These are phyloP conservation scores for Hemichromis elongatus DNA, from an alignment of 2,113 vertebrate genomes.

Conservation along the genomic window DNA sequence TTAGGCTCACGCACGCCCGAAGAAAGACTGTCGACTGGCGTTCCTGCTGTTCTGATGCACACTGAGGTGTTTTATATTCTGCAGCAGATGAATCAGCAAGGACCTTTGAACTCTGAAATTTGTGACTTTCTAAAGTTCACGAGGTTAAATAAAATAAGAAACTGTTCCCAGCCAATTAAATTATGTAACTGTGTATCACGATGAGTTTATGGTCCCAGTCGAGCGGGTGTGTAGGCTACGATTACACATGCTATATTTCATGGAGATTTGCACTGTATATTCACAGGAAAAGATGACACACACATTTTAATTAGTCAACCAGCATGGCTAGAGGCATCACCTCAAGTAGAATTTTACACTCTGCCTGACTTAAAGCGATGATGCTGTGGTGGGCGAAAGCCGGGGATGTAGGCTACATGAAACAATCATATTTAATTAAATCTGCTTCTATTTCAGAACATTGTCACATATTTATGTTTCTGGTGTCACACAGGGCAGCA, in stretches of 20 bases:
- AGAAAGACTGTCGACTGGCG: neutral
- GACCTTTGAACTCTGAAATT: neutral
- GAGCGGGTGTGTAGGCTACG: neutral
- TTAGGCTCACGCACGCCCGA: neutral
- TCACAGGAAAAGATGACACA: neutral
- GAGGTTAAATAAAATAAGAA: neutral
- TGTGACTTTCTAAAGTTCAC: neutral
- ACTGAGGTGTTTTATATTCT: neutral
- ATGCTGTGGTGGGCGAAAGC: neutral
- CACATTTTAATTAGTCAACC: neutral
- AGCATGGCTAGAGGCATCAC: neutral
- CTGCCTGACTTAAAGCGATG: neutral
- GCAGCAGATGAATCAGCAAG: neutral
- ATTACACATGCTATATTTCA: neutral
- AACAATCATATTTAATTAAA: neutral
- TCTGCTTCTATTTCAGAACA: neutral
- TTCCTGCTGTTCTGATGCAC: neutral
- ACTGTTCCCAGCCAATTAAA: neutral
- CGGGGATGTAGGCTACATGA: neutral
- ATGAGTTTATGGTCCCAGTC: neutral
- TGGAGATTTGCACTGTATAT: neutral
- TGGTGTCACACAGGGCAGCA: neutral
- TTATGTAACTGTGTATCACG: neutral
- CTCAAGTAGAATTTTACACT: neutral
- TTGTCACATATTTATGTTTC: neutral